These are phyloP conservation scores for Chrysolina oricalcia DNA, from an alignment of 2,888 invertebrate species.

Conservation along the genomic window DNA sequence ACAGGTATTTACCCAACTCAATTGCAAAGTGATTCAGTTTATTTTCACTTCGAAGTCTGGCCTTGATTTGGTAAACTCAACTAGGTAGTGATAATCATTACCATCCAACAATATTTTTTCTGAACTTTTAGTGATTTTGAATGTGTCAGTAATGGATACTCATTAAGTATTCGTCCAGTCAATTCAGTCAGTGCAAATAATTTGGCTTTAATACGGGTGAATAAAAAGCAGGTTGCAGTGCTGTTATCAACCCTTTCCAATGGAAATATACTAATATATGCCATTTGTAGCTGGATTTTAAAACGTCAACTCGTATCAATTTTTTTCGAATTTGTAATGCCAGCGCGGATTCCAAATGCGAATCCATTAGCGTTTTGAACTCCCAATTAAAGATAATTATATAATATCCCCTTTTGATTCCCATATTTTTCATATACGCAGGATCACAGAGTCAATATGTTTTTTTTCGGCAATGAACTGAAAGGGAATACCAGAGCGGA, in stretches of 20 bases:
- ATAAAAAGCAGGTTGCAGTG: background rate
- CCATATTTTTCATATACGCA: background rate
- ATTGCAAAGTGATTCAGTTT: too few species aligned
- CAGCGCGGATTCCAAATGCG: background rate
- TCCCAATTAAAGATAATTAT: background rate
- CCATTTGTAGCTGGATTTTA: background rate
- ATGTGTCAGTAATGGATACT: too few species aligned
- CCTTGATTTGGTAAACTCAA: too few species aligned
- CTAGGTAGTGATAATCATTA: too few species aligned
- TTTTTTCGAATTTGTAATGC: background rate
- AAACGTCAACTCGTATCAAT: background rate
- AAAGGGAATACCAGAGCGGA: too few species aligned
- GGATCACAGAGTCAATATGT: background rate
- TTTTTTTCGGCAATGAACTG: background rate
- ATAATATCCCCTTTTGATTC: background rate
- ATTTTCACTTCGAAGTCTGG: too few species aligned
- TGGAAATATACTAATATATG: background rate
- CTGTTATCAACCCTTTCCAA: background rate
- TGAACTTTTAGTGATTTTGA: too few species aligned
- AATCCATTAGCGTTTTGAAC: constrained; percentile 3
- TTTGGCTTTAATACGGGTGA: background rate
- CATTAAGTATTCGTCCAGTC: too few species aligned
- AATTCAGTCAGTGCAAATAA: background rate
- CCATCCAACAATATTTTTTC: too few species aligned
- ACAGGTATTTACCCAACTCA: too few species aligned